Evolutionary conservation across 2,113 vertebrate species (phyloP), one percentile per base, ranked within the genome.

Genomic region (Ailurus styani): DNA sequence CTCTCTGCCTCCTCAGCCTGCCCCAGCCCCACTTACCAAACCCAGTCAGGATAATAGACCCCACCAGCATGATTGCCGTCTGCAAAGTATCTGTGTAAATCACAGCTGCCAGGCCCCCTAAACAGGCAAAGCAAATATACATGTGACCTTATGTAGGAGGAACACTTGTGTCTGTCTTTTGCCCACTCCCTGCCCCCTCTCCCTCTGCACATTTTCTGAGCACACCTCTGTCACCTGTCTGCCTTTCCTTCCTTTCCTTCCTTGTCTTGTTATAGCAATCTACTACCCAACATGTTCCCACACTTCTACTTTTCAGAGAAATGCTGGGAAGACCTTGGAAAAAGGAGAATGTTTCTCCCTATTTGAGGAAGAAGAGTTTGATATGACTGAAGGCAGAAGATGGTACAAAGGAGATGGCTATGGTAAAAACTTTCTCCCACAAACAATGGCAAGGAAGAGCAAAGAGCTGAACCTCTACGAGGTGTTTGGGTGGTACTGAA

Each of bases 1-100:
- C 45, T 81, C 20, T 70, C 25, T 7, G 14, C 34, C 66, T 60
- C 42, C 90, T 31, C 77, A 55, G 15, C 7, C n/a, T 84, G 92
- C 0, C 93, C 14, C 68, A 78, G 14, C 73, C 93, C 90, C 87
- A 98, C 99, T 99, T 98, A 99, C 99, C 99, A 98, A 99, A 99
- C 34, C 99, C 99, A 98, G 99, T 99, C 3, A 99, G 99, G 97
- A 99, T 99, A 64, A 99, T 98, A 81, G 99, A 99, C 64, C 99
- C 99, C 86, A 99, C 97, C 21, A 99, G 52, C 99, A 99, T 99
- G 98, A 99, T 99, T 45, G 98, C 54, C 0, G 99, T 99, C 97
- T 99, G 99, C 68, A 99, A 97, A 6, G 99, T 99, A 97, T 99
- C 99, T 0, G 99, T 99, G 98, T 99, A 99, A 98, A 99, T 99